Evolutionary conservation across 2,888 invertebrate species (phyloP).

Genomic region (Dichetophora obliterata): DNA sequence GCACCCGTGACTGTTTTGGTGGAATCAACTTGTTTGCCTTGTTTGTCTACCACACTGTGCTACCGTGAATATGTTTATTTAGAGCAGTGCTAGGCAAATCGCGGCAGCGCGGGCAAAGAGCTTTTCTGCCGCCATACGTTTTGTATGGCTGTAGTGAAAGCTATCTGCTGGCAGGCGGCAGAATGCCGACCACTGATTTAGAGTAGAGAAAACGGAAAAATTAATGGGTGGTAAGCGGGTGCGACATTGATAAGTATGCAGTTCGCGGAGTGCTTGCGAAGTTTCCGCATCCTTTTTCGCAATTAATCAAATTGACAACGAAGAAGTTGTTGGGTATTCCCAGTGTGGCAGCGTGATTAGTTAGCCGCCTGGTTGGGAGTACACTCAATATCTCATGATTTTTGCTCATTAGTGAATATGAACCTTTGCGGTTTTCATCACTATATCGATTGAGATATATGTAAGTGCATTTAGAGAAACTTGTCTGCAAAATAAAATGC

Average conservation of each 20-base stretch:
- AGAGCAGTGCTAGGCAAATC: too few species aligned
- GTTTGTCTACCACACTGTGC: too few species aligned
- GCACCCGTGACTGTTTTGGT: too few species aligned
- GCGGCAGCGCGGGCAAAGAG: too few species aligned
- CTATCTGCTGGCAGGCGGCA: too few species aligned
- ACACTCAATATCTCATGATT: constrained; percentile 15
- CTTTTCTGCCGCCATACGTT: too few species aligned
- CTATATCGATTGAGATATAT: not conserved
- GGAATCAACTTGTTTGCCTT: too few species aligned
- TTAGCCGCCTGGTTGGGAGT: not conserved
- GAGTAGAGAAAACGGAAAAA: not conserved
- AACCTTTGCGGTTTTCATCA: too few species aligned
- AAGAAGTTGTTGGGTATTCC: not conserved
- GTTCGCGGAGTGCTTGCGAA: not conserved
- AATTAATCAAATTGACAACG: constrained; percentile 16
- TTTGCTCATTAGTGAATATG: not conserved
- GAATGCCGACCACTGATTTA: too few species aligned
- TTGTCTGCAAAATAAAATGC: not conserved
- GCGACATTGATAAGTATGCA: too few species aligned
- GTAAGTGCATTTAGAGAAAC: not conserved
- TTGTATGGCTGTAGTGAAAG: too few species aligned
- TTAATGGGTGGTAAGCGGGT: too few species aligned
- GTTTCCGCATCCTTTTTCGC: not conserved
- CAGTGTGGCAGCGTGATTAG: not conserved
- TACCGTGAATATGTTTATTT: not conserved